Evolutionary conservation across 2,797 vertebrate species (phyloP), one percentile per base, ranked within the genome.

Genomic region (Neoniphon sammara): DNA sequence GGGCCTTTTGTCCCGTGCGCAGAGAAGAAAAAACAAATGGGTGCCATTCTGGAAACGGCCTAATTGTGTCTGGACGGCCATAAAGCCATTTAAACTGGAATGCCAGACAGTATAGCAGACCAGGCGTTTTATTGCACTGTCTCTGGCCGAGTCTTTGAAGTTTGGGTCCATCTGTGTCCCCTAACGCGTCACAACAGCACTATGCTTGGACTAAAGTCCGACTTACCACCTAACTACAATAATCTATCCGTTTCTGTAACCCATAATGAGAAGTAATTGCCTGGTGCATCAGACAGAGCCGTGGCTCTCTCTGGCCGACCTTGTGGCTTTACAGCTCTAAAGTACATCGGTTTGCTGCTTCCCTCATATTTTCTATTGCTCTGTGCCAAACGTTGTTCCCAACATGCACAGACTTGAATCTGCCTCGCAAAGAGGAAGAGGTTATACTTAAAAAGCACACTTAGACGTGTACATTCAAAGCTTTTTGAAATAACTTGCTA

Each of bases 51-150:
- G 93, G 94, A 96, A 97, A 96, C 90, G 93, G 94, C 94, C 95
- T 97, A 97, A 97, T 97, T 97, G 96, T 95, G 94, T 95, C 95
- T 97, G 97, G 95, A 95, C 95, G 95, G 96, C 93, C 94, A 96
- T 98, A 98, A 98, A 98, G 91, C 96, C 95, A 97, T 97, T 98
- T 96, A 96, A 95, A 92, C 81, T 93, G 95, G 95, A 97, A 97
- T 98, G 96, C 95, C 96, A 98, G 96, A 98, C 97, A 96, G 96
- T 96, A 94, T 93, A 95, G 96, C 89, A 96, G 96, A 96, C 94
- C 96, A 92, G 91, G 94, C 94, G 95, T 96, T 94, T 97, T 97
- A 98, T 97, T 94, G 94, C 96, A 91, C 94, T 95, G 94, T 95
- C 95, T 96, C 93, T 95, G 94, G 92, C 85, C 92, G 91, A 95